phyloP scores from a whole-genome alignment of 2,113 vertebrate species.

The Cyanoliseus patagonus region DNA sequence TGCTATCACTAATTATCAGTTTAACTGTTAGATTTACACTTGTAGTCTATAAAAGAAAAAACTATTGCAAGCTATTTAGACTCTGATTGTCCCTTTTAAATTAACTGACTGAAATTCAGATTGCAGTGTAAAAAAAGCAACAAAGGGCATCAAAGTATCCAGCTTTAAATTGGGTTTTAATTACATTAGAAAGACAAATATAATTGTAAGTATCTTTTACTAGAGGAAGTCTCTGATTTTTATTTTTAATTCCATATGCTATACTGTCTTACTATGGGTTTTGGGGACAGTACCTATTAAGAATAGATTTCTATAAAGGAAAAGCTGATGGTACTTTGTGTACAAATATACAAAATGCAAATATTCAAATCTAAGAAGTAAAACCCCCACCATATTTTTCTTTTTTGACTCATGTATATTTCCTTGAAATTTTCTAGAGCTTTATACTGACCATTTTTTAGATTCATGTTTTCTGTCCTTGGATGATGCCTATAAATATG shows the following conservation, averaged over 20 bases:
- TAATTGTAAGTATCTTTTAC: not conserved
- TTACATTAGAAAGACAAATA: not conserved
- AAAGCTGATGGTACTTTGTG: not conserved
- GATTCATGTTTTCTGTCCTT: not conserved
- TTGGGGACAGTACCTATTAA: not conserved
- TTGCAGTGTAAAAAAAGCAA: not conserved
- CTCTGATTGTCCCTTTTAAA: not conserved
- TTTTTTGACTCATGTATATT: not conserved
- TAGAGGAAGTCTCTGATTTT: not conserved
- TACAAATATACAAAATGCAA: not conserved
- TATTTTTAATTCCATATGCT: not conserved
- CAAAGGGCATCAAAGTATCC: not conserved
- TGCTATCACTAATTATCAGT: not conserved
- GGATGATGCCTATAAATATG: not conserved
- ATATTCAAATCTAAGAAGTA: not conserved
- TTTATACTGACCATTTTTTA: not conserved
- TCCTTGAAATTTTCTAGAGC: not conserved
- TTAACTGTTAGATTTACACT: not conserved
- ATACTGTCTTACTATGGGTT: not conserved
- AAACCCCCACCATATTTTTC: fast-evolving
- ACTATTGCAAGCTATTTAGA: not conserved
- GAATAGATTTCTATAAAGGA: not conserved
- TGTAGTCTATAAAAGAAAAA: not conserved
- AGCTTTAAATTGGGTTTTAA: not conserved
- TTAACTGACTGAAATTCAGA: not conserved